phyloP scores from a whole-genome alignment of 2,888 invertebrate species.

The Hanleya hanleyi region DNA sequence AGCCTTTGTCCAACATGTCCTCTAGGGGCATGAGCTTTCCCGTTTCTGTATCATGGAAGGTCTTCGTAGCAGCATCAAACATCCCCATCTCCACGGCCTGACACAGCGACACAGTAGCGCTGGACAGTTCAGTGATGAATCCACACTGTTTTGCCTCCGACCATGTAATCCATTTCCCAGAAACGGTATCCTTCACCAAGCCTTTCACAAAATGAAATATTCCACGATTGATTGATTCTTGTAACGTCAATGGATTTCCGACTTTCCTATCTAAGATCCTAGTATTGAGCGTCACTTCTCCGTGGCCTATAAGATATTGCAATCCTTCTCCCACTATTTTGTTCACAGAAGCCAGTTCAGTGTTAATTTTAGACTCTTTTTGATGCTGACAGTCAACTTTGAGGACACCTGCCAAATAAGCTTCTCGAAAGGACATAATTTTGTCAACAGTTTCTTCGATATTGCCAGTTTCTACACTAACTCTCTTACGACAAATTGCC shows the following conservation, averaged over 20 bases:
- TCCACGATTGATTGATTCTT: slow-evolving; percentile 47
- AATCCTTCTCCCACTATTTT: slow-evolving; percentile 50
- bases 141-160: slow-evolving; percentile 49
- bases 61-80: slow-evolving; percentile 83
- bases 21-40: slow-evolving; percentile 72
- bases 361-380: slow-evolving; percentile 42
- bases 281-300: slow-evolving; percentile 37
- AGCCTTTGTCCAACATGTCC: slow-evolving; percentile 79
- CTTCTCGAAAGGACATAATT: slow-evolving; percentile 66
- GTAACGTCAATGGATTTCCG: slow-evolving; percentile 43
- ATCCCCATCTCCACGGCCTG: slow-evolving; percentile 40
- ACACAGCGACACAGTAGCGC: slow-evolving; percentile 33
- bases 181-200: slow-evolving; percentile 54
- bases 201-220: slow-evolving; percentile 76
- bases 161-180: slow-evolving; percentile 60
- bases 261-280: slow-evolving; percentile 47
- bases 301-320: slow-evolving; percentile 41
- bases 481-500: slow-evolving; percentile 76
- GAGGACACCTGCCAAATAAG: slow-evolving; percentile 50
- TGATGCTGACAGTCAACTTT: slow-evolving; percentile 28
- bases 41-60: slow-evolving; percentile 68
- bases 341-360: slow-evolving; percentile 39
- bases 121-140: slow-evolving; percentile 38
- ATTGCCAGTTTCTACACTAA: slow-evolving; percentile 82
- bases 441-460: slow-evolving; percentile 75